A percentile compares a stretch with the other conserved stretches of the same genome.
phyloP scores from a whole-genome alignment of 2,888 invertebrate species.

The Tenthredo scrophulariae region DNA sequence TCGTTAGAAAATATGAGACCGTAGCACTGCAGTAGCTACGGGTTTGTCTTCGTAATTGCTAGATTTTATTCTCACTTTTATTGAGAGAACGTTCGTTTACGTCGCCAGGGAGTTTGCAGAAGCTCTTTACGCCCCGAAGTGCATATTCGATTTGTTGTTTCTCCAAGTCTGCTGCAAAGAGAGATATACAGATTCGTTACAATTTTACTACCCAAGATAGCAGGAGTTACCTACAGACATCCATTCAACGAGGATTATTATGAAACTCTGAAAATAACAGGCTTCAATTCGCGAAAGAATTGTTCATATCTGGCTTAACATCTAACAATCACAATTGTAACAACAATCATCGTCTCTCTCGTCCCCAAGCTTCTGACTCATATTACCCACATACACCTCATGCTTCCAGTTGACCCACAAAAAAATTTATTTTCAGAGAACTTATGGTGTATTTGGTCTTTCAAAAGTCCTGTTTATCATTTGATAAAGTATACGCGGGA shows the following conservation, averaged over 20 bases:
- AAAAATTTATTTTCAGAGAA: not conserved
- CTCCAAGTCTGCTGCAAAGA: not conserved
- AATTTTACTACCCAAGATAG: constrained; percentile 36
- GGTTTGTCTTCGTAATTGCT: constrained; percentile 15
- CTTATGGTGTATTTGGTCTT: too few species aligned
- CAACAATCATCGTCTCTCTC: not conserved
- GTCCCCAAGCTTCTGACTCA: not conserved
- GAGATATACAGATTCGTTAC: constrained; percentile 6
- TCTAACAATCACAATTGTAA: not conserved
- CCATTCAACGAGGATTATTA: not conserved
- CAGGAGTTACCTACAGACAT: not conserved
- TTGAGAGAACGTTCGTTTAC: constrained; percentile 40
- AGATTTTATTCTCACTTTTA: constrained; percentile 44
- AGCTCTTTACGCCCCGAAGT: constrained; percentile 37
- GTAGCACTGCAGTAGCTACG: not conserved
- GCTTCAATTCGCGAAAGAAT: not conserved
- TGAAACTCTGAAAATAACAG: constrained; percentile 25
- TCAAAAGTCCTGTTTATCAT: not conserved
- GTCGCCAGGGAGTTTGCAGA: constrained; percentile 36
- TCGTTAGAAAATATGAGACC: not conserved
- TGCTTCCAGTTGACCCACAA: not conserved
- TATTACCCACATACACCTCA: not conserved
- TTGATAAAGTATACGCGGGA: not conserved
- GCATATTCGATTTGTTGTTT: constrained; percentile 40
- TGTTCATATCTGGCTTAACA: not conserved